Base-by-base conservation (phyloP, 2,888 invertebrate genomes). In the Hydriomena furcata region DNA sequence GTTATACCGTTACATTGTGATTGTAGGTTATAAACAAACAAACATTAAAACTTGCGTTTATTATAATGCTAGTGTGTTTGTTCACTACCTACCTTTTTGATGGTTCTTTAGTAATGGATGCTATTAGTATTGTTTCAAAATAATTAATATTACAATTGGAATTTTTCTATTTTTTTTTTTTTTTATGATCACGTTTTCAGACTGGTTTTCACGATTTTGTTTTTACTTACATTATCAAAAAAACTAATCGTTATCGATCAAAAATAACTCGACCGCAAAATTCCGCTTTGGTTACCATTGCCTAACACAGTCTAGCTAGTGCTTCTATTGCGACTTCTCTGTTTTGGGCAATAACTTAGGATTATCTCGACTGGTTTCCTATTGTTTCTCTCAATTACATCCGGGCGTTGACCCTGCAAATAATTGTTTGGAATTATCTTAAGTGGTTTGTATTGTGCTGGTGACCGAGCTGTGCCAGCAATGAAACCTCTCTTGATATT, bases 351-450 rank as follows among this genome's bases (percentile, higher is more conserved):
- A 25, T 35, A 20, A 20, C 24, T 45, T 25, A 23, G 20, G 23
- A 28, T 45, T 30, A 43, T 54, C 40, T 49, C 7, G 43, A 44
- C 49, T 55, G 42, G 32, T 45, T 32, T 49, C 46, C 42, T 43
- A 56, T 48, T 55, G 54, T 52, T 48, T 41, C 44, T 58, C 46
- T 45, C 64, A 66, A 72, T 66, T 66, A 66, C 61, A 50, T 61
- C 53, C 63, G 73, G 68, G 31, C 71, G 52, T 63, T 63, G 71
- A 68, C 68, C 67, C 54, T 54, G 37, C 25, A 50, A 63, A 57
- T 73, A 73, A 75, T 75, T 73, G 76, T 46, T 67, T 52, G 51
- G 61, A 68, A 73, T 71, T 63, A 66, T 47, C 63, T 68, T 60
- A 75, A 77, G 69, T 77, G 75, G 65, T 66, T 61, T 25, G 48